These are phyloP conservation scores for Pelodiscus sinensis DNA, from an alignment of 2,113 vertebrate species.

Conservation along the genomic window DNA sequence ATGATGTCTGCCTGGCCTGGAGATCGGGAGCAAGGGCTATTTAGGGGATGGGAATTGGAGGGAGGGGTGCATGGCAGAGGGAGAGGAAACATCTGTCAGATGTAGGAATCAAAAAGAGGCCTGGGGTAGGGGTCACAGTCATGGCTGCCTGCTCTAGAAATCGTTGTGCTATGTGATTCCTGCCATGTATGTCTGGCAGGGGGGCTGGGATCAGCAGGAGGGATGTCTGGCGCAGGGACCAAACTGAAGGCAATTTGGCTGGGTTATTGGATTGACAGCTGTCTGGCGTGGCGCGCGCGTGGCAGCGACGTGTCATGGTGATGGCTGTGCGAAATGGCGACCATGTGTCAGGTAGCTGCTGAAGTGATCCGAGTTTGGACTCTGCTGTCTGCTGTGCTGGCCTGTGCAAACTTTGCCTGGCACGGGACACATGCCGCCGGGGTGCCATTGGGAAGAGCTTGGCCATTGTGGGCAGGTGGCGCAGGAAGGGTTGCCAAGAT, in stretches of 20 bases:
- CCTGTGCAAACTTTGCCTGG: not conserved
- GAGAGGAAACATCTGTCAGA: rapidly evolving
- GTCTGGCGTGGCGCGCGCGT: not conserved
- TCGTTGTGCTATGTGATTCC: not conserved
- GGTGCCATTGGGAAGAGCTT: not conserved
- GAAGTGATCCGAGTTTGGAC: not conserved
- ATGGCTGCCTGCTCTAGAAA: not conserved
- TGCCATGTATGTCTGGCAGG: not conserved
- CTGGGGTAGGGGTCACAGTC: not conserved
- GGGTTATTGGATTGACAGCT: not conserved
- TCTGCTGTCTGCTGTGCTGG: not conserved
- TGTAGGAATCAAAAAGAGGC: not conserved
- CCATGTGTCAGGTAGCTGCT: not conserved
- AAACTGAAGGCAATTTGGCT: not conserved
- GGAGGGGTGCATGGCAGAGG: too few species aligned
- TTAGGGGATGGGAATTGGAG: not conserved
- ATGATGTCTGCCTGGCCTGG: not conserved
- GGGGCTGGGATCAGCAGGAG: not conserved
- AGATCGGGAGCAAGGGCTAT: rapidly evolving
- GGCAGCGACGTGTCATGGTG: not conserved
- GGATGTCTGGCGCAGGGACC: not conserved
- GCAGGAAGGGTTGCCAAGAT: not conserved
- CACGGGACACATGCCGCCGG: too few species aligned
- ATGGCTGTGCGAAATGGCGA: not conserved
- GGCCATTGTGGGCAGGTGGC: not conserved